Conservation (phyloP, 2,797 vertebrate genomes). For the Denticeps clupeoides region DNA sequence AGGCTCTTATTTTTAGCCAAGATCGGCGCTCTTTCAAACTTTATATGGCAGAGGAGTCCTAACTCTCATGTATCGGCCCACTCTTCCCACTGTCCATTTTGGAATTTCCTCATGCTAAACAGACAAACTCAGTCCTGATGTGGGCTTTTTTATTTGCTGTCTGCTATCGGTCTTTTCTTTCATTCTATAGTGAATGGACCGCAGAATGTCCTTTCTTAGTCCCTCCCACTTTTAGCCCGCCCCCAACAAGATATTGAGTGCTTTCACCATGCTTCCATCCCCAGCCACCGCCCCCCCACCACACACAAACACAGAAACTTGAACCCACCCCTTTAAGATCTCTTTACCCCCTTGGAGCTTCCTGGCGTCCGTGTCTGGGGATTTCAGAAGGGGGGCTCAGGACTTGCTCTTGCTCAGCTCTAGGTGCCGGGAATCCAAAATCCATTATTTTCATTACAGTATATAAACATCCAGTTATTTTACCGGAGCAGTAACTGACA, state of each 20-base stretch:
- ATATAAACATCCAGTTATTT: constrained; percentile 12
- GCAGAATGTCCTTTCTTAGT: too few relatives aligned
- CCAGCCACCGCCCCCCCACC: constrained; percentile 6
- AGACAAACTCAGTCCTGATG: not conserved
- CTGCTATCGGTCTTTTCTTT: too few relatives aligned
- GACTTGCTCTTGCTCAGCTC: constrained; percentile 63
- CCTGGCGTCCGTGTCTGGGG: constrained; percentile 38
- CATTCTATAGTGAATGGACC: too few relatives aligned
- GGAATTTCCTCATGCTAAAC: constrained; percentile 17
- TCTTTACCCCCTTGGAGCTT: constrained; percentile 42
- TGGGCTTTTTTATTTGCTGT: too few relatives aligned
- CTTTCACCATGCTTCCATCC: too few relatives aligned
- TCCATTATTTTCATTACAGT: constrained; percentile 31
- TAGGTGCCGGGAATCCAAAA: constrained; percentile 57
- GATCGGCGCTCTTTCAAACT: constrained; percentile 49
- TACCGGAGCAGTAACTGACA: constrained; percentile 27
- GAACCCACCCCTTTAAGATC: constrained; percentile 53
- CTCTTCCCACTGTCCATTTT: constrained; percentile 24
- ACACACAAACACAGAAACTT: constrained; percentile 21
- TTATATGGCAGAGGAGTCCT: constrained; percentile 50
- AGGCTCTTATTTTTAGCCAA: constrained; percentile 62
- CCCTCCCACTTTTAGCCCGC: constrained; percentile 21
- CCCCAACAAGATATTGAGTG: constrained; percentile 32
- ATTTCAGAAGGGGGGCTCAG: constrained; percentile 57
- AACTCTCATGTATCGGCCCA: constrained; percentile 19